Conservation (phyloP, 2,888 invertebrate species). For the Epinotia ramella region DNA sequence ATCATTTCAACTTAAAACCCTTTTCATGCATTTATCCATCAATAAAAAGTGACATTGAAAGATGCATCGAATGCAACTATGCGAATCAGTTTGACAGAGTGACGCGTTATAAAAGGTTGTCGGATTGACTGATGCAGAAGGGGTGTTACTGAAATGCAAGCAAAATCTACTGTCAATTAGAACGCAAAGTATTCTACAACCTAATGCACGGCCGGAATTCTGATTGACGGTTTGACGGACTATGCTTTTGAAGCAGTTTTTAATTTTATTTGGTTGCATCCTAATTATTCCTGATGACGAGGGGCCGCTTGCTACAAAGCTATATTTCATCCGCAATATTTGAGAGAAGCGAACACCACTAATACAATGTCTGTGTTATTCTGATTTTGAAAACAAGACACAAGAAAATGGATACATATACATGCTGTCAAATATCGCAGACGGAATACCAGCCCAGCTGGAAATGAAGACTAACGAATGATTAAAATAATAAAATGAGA, state of each 20-base stretch:
- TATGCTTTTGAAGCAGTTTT: not conserved
- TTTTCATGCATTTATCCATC: not conserved
- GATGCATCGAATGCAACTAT: not conserved
- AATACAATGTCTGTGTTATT: too few species aligned
- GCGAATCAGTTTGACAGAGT: not conserved
- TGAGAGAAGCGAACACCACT: too few species aligned
- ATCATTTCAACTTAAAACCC: not conserved
- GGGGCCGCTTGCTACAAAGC: too few species aligned
- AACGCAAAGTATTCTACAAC: not conserved
- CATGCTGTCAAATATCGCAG: too few species aligned
- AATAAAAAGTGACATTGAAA: not conserved
- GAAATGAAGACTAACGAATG: not conserved
- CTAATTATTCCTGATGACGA: too few species aligned
- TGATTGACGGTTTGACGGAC: not conserved
- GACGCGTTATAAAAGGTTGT: not conserved
- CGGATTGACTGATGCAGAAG: not conserved
- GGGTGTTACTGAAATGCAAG: not conserved
- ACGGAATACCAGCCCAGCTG: too few species aligned
- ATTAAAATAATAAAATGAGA: not conserved
- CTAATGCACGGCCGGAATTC: too few species aligned
- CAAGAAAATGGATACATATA: too few species aligned
- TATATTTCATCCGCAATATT: too few species aligned
- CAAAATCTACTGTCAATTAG: not conserved
- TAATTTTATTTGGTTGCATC: too few species aligned
- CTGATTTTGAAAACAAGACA: too few species aligned